These are phyloP conservation scores for Coregonus clupeaformis DNA, from an alignment of 2,113 vertebrate genomes.

Conservation along the genomic window DNA sequence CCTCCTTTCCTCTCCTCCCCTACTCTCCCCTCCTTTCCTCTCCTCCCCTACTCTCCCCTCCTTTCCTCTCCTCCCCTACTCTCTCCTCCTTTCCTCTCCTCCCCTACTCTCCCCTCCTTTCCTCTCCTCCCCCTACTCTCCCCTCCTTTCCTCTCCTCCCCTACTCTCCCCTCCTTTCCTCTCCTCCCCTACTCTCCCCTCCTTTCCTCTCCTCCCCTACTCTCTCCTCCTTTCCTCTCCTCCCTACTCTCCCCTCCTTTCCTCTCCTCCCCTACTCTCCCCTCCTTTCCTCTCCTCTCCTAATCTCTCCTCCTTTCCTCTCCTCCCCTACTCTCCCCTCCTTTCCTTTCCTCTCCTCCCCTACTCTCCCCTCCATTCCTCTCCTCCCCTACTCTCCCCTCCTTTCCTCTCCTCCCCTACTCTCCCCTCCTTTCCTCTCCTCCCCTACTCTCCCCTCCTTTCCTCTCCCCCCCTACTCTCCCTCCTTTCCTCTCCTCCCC, in stretches of 20 bases:
- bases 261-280: no score
- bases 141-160: neutral
- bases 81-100: no score
- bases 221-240: no score
- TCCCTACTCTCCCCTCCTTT: neutral
- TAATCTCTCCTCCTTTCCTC: no score
- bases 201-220: neutral
- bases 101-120: no score
- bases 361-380: conserved; percentile 4
- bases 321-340: neutral
- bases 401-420: neutral
- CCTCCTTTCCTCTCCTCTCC: neutral
- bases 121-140: neutral
- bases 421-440: neutral
- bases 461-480: neutral
- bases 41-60: neutral
- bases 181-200: no score
- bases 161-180: conserved; percentile 1
- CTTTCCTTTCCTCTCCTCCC: neutral
- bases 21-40: neutral
- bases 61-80: neutral
- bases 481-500: neutral
- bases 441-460: conserved; percentile 3
- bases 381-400: neutral
- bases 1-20: neutral